phyloP scores from a whole-genome alignment of 1,140 invertebrate genomes.

The Rhynchophorus ferrugineus region DNA sequence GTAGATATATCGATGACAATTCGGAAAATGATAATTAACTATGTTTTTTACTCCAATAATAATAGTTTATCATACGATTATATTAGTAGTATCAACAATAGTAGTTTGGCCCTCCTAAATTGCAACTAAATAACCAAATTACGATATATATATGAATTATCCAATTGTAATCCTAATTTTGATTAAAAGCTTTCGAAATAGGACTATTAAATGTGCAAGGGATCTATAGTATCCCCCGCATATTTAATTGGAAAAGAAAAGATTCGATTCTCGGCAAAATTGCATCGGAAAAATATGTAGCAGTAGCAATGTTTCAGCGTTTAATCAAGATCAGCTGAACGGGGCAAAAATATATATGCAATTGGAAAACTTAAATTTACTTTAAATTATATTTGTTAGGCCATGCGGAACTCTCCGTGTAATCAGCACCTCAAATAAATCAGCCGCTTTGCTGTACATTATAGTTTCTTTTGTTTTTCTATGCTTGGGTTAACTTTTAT shows the following conservation, averaged over 20 bases:
- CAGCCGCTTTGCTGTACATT: constrained; percentile 20
- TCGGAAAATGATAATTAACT: no score
- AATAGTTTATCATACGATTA: no score
- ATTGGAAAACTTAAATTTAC: constrained; percentile 22
- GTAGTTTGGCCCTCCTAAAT: no score
- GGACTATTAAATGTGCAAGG: no score
- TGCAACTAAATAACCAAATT: no score
- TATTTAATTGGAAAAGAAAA: not conserved
- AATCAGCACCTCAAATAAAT: constrained; percentile 24
- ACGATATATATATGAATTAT: no score
- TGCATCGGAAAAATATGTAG: constrained; percentile 1
- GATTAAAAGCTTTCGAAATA: no score
- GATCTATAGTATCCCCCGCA: no score
- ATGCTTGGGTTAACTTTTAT: constrained; percentile 20
- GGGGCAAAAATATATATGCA: constrained; percentile 7
- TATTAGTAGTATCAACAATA: no score
- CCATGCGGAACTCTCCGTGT: constrained; percentile 23
- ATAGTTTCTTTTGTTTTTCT: constrained; percentile 20
- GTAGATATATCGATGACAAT: no score
- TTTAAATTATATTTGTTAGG: constrained; percentile 24
- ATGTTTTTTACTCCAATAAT: no score
- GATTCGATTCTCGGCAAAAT: not conserved
- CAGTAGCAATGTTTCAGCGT: constrained; percentile 5
- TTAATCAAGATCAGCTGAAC: constrained; percentile 8
- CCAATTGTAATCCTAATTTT: no score